Evolutionary conservation across 2,888 invertebrate genomes (phyloP).

Genomic region (Aradus depressus): DNA sequence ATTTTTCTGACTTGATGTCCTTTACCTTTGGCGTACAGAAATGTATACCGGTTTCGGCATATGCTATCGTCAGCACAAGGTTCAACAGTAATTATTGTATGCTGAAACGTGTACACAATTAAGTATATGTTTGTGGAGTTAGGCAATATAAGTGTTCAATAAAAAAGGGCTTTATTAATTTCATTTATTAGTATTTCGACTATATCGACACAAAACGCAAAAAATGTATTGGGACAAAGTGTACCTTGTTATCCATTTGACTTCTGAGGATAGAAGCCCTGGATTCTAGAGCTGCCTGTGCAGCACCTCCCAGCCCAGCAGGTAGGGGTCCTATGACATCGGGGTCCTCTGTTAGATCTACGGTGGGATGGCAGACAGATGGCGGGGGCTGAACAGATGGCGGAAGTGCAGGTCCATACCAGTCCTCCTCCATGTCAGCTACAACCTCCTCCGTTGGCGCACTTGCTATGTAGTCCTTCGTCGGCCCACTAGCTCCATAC

Average conservation of each 20-base stretch:
- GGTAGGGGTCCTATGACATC: conserved; percentile 21
- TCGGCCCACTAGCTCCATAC: conserved; percentile 16
- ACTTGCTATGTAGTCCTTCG: neutral
- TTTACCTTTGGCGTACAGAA: no score
- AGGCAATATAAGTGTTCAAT: no score
- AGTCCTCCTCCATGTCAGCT: conserved; percentile 10
- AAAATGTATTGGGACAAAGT: neutral
- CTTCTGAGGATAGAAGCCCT: conserved; percentile 25
- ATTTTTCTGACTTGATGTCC: no score
- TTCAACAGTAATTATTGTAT: no score
- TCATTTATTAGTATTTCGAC: no score
- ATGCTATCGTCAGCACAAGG: no score
- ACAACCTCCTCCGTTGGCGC: neutral
- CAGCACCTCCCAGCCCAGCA: conserved; percentile 16
- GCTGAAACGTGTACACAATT: no score
- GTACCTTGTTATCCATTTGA: conserved; percentile 26
- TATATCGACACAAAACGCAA: neutral
- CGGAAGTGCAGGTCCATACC: conserved; percentile 17
- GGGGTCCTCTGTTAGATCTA: neutral
- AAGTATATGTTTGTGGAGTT: no score
- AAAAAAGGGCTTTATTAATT: no score
- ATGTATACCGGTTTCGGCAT: no score
- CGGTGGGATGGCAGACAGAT: neutral
- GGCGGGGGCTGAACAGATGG: neutral
- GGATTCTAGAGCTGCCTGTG: conserved; percentile 21